Base-by-base conservation (phyloP, 2,113 vertebrate genomes). In the Aphyosemion australe region DNA sequence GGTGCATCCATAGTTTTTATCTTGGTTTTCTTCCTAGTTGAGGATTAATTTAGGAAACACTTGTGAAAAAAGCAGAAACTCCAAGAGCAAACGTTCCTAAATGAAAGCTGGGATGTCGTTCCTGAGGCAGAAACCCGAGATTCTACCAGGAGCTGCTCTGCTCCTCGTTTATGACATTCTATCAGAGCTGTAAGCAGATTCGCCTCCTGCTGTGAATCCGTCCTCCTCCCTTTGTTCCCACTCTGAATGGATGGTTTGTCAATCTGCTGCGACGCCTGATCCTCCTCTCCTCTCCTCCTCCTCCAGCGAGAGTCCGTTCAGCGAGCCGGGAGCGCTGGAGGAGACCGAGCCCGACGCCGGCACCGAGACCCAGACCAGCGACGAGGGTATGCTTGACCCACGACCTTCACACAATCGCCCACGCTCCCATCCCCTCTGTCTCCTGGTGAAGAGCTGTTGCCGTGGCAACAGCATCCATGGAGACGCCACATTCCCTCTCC, bases 281-380 rank as follows among this genome's bases (percentile, higher is more conserved):
- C 14, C 21, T 15, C 51, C 52, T 26, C 32, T 51, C 39, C 18
- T 26, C 34, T 12, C 34, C 41, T 42, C n/a, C 20, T n/a, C 55
- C 20, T 37, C 72, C 48, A 99, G 97, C 31, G 97, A 99, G 89
- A 99, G 97, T 83, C 97, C 97, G 0, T 99, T 98, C 90, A 99
- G 97, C 12, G 97, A 99, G 68, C 96, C 97, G 2, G 96, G 97
- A 49, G 95, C 94, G 0, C 61, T 97, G 86, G 97, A 99, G 73
- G 97, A 99, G 70, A 93, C 94, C 16, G 97, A 99, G 84, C 94
- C 95, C 20, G 97, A 99, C 9, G 93, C 94, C 2, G 95, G 95
- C 18, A 96, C 95, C 6, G 97, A 98, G 89, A 94, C 94, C 42
- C 96, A 97, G 83, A 98, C 96, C 82, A 99, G 97, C 61, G 97